Percentiles rank a stretch among this genome's conserved stretches.
Conservation (phyloP, 2,113 vertebrate species). For the Silurus asotus region DNA sequence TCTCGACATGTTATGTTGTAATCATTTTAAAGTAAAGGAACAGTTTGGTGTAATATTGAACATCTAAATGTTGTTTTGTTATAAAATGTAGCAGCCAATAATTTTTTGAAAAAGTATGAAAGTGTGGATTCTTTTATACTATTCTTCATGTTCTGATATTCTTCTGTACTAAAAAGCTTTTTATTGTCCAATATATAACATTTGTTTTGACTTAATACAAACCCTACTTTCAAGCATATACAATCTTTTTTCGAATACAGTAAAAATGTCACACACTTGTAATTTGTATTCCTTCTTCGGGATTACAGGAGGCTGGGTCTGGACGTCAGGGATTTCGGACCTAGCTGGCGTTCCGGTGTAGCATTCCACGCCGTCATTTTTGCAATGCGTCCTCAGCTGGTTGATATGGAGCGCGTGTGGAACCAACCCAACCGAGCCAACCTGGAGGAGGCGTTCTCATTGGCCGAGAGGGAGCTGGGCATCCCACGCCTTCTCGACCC, state of each 20-base stretch:
- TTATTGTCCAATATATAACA: background rate
- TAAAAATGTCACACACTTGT: background rate
- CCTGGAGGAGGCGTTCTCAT: slow-evolving; percentile 87
- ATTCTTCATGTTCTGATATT: background rate
- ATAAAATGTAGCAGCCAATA: slow-evolving; percentile 3
- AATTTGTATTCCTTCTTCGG: background rate
- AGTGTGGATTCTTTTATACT: background rate
- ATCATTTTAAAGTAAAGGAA: background rate
- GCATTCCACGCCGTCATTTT: slow-evolving; percentile 93
- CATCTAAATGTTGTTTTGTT: background rate
- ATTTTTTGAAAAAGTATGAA: background rate
- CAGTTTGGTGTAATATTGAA: background rate
- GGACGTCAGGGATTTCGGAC: slow-evolving; percentile 93
- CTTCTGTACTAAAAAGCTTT: background rate
- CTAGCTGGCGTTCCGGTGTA: slow-evolving; percentile 90
- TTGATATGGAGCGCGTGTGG: slow-evolving; percentile 85
- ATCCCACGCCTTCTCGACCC: slow-evolving; percentile 94
- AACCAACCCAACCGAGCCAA: slow-evolving; percentile 84
- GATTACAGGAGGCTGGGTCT: slow-evolving; percentile 79
- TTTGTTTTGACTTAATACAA: background rate
- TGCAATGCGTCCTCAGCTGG: slow-evolving; percentile 87
- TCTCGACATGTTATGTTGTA: background rate
- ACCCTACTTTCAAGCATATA: background rate
- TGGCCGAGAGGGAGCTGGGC: slow-evolving; percentile 88
- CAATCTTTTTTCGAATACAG: background rate